These are phyloP conservation scores for Cryptocephalus primarius DNA, from an alignment of 2,888 invertebrate species.

Conservation along the genomic window DNA sequence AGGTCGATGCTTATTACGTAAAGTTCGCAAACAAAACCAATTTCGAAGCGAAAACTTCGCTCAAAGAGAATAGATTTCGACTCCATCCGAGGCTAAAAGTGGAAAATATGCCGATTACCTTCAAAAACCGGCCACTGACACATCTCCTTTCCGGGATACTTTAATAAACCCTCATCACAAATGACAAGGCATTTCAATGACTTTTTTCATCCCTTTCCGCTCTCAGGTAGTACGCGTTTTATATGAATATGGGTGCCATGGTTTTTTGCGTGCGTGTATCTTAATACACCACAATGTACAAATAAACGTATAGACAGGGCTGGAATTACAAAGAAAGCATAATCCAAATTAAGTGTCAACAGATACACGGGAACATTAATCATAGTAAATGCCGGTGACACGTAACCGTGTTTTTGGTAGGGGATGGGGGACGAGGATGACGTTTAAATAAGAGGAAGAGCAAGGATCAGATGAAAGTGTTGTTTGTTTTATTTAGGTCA, in stretches of 20 bases:
- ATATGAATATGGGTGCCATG: not conserved
- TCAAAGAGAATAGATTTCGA: too few relatives aligned
- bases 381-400: constrained; percentile 6
- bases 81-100: too few relatives aligned
- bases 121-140: too few relatives aligned
- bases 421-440: constrained; percentile 4
- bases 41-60: too few relatives aligned
- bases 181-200: too few relatives aligned
- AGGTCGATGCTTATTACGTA: too few relatives aligned
- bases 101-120: too few relatives aligned
- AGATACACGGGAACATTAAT: constrained; percentile 7
- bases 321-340: not conserved
- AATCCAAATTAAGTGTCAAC: constrained; percentile 6
- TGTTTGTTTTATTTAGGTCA: constrained; percentile 4
- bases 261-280: not conserved
- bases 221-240: too few relatives aligned
- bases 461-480: constrained; percentile 6
- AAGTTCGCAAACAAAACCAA: too few relatives aligned
- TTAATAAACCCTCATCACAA: too few relatives aligned
- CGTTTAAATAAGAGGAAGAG: constrained; percentile 6
- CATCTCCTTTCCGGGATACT: too few relatives aligned
- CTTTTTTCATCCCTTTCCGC: too few relatives aligned
- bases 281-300: not conserved
- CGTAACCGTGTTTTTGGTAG: constrained; percentile 4
- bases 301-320: not conserved